Evolutionary conservation across 2,797 vertebrate species (phyloP).

Genomic region (Phalanger gymnotis): DNA sequence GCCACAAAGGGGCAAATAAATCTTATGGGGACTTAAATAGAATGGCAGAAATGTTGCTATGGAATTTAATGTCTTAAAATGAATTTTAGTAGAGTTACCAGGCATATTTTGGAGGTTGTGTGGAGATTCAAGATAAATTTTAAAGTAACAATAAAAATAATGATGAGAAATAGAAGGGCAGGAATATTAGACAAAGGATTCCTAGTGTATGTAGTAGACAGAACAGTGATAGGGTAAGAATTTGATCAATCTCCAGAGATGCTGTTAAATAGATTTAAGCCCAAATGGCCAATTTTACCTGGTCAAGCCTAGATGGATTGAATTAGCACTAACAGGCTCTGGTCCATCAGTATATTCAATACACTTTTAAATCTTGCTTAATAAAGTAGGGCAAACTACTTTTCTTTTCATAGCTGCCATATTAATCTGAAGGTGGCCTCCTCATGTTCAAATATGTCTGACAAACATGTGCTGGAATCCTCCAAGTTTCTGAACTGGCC

Average conservation of each 20-base stretch:
- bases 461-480: background rate
- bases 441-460: background rate
- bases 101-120: background rate
- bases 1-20: background rate
- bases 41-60: background rate
- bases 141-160: background rate
- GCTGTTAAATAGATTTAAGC: background rate
- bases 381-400: background rate
- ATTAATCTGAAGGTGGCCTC: background rate
- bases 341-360: background rate
- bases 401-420: background rate
- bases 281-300: background rate
- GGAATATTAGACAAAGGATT: background rate
- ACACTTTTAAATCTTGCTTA: background rate
- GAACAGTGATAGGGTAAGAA: background rate
- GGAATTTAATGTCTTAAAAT: background rate
- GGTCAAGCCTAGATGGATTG: background rate
- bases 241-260: background rate
- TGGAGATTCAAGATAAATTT: background rate
- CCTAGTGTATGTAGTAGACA: background rate
- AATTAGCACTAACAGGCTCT: background rate
- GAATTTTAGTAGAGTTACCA: background rate
- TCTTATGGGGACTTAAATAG: background rate
- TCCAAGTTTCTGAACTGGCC: background rate
- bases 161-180: background rate